A percentile compares a stretch with the other conserved stretches of the same genome.
Evolutionary conservation across 1,140 invertebrate genomes (phyloP).

Genomic region (Bombus confusus): DNA sequence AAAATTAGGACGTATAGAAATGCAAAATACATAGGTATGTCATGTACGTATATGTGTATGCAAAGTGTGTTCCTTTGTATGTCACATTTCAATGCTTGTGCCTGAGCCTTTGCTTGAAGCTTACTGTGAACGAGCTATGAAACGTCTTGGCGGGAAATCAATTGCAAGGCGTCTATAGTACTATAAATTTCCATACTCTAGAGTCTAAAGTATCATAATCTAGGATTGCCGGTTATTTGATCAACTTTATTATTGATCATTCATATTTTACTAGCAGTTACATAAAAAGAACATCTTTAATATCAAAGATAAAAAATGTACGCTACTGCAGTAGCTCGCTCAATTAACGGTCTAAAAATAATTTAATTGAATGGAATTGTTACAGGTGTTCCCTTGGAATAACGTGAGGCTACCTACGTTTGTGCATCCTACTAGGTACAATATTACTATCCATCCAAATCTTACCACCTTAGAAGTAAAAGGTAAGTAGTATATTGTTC

Average conservation of each 20-base stretch:
- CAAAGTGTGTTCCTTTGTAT: background rate
- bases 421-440: conserved; percentile 92
- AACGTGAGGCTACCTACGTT: conserved; percentile 91
- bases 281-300: background rate
- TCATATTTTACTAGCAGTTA: conserved; percentile 28
- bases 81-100: background rate
- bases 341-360: background rate
- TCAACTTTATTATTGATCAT: background rate
- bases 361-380: conserved; percentile 26
- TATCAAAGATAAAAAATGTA: background rate
- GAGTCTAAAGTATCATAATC: too few species aligned
- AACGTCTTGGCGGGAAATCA: conserved; percentile 61
- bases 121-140: conserved; percentile 5
- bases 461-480: conserved; percentile 93
- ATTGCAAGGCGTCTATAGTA: conserved; percentile 40
- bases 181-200: background rate
- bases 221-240: too few species aligned
- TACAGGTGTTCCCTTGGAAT: conserved; percentile 94
- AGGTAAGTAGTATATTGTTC: conserved; percentile 83
- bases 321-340: background rate
- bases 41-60: background rate
- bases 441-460: conserved; percentile 96
- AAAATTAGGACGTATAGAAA: background rate
- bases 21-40: background rate
- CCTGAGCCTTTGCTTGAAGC: conserved; percentile 19